These are phyloP conservation scores for Crocuta crocuta DNA, from an alignment of 2,113 vertebrate species.

Conservation along the genomic window DNA sequence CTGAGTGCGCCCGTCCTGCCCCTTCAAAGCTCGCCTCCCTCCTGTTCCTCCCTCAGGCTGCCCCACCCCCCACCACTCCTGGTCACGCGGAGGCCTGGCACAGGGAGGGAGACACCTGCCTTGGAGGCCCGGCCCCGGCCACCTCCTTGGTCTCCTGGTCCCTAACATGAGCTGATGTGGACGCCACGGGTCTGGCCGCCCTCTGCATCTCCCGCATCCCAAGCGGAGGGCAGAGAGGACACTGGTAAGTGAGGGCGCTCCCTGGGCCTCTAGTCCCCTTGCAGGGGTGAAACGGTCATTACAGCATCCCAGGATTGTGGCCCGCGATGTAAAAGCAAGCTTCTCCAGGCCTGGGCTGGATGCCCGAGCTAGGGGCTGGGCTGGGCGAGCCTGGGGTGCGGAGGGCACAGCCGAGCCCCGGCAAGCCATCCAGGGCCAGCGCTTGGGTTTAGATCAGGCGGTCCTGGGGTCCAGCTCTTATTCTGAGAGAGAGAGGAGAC, in stretches of 20 bases:
- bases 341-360: not conserved
- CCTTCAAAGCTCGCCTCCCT: not conserved
- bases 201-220: not conserved
- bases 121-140: not conserved
- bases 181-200: not conserved
- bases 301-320: not conserved
- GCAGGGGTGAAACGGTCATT: not conserved
- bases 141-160: not conserved
- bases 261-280: not conserved
- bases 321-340: not conserved
- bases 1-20: not conserved
- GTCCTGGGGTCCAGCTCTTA: not conserved
- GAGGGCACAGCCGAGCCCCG: not conserved
- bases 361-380: not conserved
- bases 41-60: not conserved
- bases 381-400: not conserved
- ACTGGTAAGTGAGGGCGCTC: not conserved
- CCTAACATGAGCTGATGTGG: fast-evolving
- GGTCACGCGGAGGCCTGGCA: not conserved
- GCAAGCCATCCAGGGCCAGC: not conserved
- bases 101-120: too few species aligned
- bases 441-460: not conserved
- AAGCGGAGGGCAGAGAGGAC: not conserved
- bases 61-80: not conserved
- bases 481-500: too few species aligned